Conservation (phyloP, 1,140 invertebrate species). For the Saxidomus purpurata region DNA sequence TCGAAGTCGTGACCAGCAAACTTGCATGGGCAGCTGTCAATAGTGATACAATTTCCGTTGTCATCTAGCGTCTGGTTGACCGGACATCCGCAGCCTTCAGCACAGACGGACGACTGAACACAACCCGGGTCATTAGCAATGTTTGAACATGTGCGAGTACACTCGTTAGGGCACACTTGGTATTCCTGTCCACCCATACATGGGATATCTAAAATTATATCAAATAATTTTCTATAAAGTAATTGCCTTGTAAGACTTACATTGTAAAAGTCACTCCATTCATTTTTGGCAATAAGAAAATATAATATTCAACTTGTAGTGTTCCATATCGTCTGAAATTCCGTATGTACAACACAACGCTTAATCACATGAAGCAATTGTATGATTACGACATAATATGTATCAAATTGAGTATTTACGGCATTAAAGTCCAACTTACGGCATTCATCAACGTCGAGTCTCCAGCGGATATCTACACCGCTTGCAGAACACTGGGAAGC, state of each 20-base stretch:
- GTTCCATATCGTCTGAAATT: no score
- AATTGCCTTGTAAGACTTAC: no score
- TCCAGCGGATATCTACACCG: constrained; percentile 92
- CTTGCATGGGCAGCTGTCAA: constrained; percentile 92
- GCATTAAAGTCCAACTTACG: constrained; percentile 86
- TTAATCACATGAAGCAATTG: no score
- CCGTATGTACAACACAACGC: no score
- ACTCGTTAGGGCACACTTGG: constrained; percentile 92
- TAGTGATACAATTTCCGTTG: constrained; percentile 92
- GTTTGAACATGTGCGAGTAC: constrained; percentile 91
- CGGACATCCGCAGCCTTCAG: constrained; percentile 96
- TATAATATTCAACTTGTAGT: no score
- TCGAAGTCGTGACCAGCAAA: constrained; percentile 91
- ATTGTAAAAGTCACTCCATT: no score
- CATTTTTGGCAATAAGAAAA: no score
- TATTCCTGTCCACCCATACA: constrained; percentile 93
- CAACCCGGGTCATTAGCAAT: constrained; percentile 88
- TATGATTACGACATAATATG: no score
- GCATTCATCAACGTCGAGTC: constrained; percentile 91
- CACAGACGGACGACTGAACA: constrained; percentile 89
- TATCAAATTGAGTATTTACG: no score
- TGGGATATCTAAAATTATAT: constrained; percentile 63
- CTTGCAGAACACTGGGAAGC: constrained; percentile 92
- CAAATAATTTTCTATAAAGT: no score
- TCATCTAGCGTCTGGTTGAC: constrained; percentile 91